These are phyloP conservation scores for Catonia carolina DNA, from an alignment of 2,888 invertebrate genomes.

Conservation along the genomic window DNA sequence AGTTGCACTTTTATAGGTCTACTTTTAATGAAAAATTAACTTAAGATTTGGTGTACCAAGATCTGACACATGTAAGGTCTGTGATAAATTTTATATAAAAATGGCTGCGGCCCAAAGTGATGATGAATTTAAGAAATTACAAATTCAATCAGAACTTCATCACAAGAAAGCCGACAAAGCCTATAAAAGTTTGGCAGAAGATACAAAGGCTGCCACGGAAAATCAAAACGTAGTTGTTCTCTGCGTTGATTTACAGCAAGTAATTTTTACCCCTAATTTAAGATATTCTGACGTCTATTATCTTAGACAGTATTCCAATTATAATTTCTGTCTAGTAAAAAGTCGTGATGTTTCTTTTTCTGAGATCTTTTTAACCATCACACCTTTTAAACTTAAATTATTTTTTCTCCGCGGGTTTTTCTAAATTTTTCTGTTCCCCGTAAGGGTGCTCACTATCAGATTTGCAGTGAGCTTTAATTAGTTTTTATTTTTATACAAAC, in stretches of 20 bases:
- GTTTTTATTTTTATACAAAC: too few relatives aligned
- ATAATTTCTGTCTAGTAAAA: slow-evolving; percentile 21
- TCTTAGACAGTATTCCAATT: slow-evolving; percentile 13
- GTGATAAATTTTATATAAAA: slow-evolving; percentile 20
- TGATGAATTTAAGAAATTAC: slow-evolving; percentile 10
- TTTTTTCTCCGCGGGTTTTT: too few relatives aligned
- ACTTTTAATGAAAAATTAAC: slow-evolving; percentile 16
- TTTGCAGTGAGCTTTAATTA: too few relatives aligned
- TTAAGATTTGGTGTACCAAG: slow-evolving; percentile 21
- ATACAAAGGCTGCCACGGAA: slow-evolving; percentile 2
- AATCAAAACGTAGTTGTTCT: slow-evolving; percentile 13
- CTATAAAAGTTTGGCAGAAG: slow-evolving; percentile 14
- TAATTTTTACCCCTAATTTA: slow-evolving; percentile 19
- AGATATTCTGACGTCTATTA: slow-evolving; percentile 19
- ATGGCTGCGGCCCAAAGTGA: slow-evolving; percentile 16
- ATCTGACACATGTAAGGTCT: slow-evolving; percentile 22
- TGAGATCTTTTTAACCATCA: too few relatives aligned
- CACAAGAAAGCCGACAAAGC: slow-evolving; percentile 21
- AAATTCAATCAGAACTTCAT: slow-evolving; percentile 15
- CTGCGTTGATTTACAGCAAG: slow-evolving; percentile 22
- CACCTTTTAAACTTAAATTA: too few relatives aligned
- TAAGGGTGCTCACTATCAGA: too few relatives aligned
- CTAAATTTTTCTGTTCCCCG: too few relatives aligned
- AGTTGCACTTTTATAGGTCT: not conserved
- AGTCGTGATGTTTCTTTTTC: too few relatives aligned